These are phyloP conservation scores for Sabatieria punctata DNA, from an alignment of 2,888 invertebrate species.

Conservation along the genomic window DNA sequence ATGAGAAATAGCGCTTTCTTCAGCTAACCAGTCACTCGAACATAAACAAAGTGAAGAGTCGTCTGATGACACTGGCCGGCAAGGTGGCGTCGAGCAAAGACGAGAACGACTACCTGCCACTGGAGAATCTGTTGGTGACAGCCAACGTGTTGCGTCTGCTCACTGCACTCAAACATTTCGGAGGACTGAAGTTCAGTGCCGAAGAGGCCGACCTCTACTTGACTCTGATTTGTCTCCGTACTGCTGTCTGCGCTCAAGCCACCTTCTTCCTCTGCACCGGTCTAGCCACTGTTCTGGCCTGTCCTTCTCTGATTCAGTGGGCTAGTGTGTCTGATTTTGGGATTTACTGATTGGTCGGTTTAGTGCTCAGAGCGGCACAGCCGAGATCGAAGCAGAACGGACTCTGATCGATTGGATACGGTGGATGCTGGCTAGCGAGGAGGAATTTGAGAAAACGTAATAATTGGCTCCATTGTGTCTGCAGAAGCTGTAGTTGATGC, in stretches of 20 bases:
- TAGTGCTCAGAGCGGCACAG: neutral
- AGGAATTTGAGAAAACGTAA: neutral
- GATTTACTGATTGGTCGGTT: neutral
- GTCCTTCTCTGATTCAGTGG: neutral
- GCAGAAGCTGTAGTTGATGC: no score
- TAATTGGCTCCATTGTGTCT: no score
- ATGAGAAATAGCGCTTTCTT: no score
- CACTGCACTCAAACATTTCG: neutral
- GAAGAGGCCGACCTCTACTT: neutral
- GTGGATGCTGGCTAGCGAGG: neutral
- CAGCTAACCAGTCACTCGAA: no score
- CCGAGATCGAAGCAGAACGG: neutral
- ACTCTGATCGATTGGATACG: neutral
- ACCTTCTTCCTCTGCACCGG: neutral
- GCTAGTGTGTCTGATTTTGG: neutral
- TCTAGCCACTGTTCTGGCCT: neutral
- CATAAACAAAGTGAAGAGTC: no score
- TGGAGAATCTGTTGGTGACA: no score
- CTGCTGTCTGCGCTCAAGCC: neutral
- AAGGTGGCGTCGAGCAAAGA: no score
- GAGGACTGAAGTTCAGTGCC: neutral
- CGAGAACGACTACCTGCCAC: no score
- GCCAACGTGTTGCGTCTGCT: no score
- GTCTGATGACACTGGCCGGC: no score
- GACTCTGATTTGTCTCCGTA: neutral